Evolutionary conservation across 2,113 vertebrate genomes (phyloP), one percentile per base, ranked within the genome.

Genomic region (Salvelinus namaycush): DNA sequence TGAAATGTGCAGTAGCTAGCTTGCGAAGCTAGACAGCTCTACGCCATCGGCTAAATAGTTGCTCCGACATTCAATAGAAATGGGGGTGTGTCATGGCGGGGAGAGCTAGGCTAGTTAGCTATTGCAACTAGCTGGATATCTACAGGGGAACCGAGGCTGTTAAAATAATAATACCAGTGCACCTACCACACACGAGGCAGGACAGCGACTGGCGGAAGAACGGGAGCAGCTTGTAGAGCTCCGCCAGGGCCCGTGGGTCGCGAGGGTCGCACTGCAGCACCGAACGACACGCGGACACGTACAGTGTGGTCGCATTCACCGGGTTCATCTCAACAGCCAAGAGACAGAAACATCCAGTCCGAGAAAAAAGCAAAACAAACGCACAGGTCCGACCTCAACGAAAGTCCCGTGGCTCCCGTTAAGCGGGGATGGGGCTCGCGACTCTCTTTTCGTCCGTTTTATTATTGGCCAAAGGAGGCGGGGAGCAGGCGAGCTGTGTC

Each of bases 261-360:
- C 95, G 93, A 85, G 97, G 96, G 92, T 98, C 96, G 95, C 97
- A 97, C 95, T 95, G 97, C 95, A 99, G 96, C 95, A 97, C 97
- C 91, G 96, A 96, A 72, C 97, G 97, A 93, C 96, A 97, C 91
- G 95, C 96, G 87, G 97, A 97, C 93, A 98, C 95, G 95, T 97
- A 99, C 81, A 99, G 95, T 93, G 97, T 92, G 90, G 97, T 99
- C 87, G 97, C 97, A 94, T 98, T 98, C 95, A 98, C 97, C 81
- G 97, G 97, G 97, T 99, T 98, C 97, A 99, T 99, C 92, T 95
- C 97, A 94, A 95, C 96, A 93, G 85, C 93, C 92, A 91, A 89
- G 88, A 82, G 88, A 91, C 95, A 88, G 90, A 75, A 81, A 73
- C 78, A 92, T 92, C 91, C 93, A 91, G 90, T 80, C 73, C 78